Conservation (phyloP, 2,113 vertebrate species). For the Paratilapia polleni region DNA sequence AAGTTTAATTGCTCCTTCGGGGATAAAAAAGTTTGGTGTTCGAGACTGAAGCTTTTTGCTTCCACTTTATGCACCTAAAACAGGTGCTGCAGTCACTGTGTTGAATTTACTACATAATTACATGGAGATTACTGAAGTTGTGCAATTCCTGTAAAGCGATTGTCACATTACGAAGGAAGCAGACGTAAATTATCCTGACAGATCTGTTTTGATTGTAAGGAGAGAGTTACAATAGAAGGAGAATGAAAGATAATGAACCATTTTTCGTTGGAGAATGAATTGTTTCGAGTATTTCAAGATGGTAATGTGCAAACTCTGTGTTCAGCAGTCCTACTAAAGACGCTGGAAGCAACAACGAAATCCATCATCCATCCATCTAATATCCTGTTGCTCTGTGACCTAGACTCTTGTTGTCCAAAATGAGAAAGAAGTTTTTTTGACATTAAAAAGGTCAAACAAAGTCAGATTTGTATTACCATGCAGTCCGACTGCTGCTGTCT, state of each 20-base stretch:
- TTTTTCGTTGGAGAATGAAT: neutral
- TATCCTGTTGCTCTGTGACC: neutral
- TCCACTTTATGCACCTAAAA: neutral
- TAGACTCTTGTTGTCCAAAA: neutral
- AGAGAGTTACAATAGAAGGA: neutral
- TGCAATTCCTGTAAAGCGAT: neutral
- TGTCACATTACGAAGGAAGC: neutral
- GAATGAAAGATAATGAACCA: neutral
- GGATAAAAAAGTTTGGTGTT: neutral
- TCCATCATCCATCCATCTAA: neutral
- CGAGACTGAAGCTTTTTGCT: neutral
- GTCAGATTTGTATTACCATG: neutral
- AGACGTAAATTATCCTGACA: neutral
- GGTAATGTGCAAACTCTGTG: neutral
- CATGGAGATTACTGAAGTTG: neutral
- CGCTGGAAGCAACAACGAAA: neutral
- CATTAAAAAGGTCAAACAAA: neutral
- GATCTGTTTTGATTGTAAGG: neutral
- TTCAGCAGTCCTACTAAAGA: neutral
- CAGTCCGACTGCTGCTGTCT: neutral
- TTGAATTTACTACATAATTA: conserved; percentile 6
- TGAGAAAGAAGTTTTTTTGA: neutral
- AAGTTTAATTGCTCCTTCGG: neutral
- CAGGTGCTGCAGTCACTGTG: neutral
- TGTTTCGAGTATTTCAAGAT: neutral